These are phyloP conservation scores for Spisula solida DNA, from an alignment of 2,888 invertebrate species.

Conservation along the genomic window DNA sequence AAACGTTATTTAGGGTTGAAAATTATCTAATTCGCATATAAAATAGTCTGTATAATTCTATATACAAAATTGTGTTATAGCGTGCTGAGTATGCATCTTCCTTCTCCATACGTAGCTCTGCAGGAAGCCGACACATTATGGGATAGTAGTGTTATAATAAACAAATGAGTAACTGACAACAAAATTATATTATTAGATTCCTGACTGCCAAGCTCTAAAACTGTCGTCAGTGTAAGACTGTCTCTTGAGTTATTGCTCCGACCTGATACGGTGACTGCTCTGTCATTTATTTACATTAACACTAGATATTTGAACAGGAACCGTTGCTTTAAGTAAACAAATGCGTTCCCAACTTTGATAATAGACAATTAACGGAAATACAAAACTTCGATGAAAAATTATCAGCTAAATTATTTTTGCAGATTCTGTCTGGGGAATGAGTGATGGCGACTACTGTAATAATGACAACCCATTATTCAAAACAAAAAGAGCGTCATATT, in stretches of 20 bases:
- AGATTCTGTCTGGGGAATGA: background rate
- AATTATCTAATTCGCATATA: background rate
- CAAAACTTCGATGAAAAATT: too few species aligned
- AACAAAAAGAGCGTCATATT: background rate
- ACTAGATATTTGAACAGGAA: too few species aligned
- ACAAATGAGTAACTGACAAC: background rate
- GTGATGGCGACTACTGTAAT: background rate
- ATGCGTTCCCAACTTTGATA: too few species aligned
- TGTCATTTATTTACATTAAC: too few species aligned
- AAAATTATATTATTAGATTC: slow-evolving; percentile 8
- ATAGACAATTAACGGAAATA: too few species aligned
- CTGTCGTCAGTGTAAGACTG: background rate
- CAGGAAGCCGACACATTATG: background rate
- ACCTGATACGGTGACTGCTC: too few species aligned
- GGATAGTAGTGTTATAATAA: background rate
- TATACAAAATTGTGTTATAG: background rate
- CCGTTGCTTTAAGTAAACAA: too few species aligned
- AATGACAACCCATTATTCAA: background rate
- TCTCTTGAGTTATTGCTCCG: too few species aligned
- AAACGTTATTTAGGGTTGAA: too few species aligned
- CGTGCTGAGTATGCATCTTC: background rate
- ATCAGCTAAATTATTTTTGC: background rate
- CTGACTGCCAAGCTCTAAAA: background rate
- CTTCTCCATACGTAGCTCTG: background rate
- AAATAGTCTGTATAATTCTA: background rate